Conservation (phyloP, 2,797 vertebrate genomes). For the Chiloscyllium punctatum region DNA sequence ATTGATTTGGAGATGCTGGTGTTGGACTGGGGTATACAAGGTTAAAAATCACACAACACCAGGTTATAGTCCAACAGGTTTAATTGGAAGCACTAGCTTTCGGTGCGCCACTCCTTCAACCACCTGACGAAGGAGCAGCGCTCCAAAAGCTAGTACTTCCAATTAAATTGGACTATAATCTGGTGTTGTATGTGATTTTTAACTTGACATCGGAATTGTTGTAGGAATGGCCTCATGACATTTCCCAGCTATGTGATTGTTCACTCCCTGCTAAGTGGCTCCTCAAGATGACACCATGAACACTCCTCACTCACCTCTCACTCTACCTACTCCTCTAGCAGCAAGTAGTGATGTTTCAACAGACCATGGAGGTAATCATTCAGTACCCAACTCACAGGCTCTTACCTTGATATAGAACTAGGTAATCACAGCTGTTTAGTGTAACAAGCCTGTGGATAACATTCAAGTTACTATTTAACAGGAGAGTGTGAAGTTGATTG, state of each 20-base stretch:
- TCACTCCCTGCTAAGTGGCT: not conserved
- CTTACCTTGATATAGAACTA: not conserved
- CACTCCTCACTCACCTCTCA: not conserved
- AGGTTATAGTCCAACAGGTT: too few relatives aligned
- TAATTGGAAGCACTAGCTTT: too few relatives aligned
- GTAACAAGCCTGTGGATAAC: not conserved
- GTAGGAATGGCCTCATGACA: not conserved
- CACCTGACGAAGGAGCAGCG: too few relatives aligned
- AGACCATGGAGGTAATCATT: not conserved
- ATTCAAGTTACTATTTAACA: not conserved
- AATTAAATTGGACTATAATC: too few relatives aligned
- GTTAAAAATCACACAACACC: too few relatives aligned
- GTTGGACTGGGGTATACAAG: too few relatives aligned
- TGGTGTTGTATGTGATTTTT: too few relatives aligned
- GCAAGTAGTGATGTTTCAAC: not conserved
- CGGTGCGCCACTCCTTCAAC: too few relatives aligned
- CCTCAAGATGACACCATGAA: not conserved
- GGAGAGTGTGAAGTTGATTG: not conserved
- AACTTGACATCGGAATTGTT: not conserved
- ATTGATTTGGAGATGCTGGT: too few relatives aligned
- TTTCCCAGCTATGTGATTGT: not conserved
- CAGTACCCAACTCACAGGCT: not conserved
- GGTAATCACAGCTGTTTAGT: not conserved
- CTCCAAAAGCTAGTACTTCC: too few relatives aligned
- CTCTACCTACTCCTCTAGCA: not conserved